A percentile compares a stretch with the other conserved stretches of the same genome.
These are phyloP conservation scores for Aphidius colemani DNA, from an alignment of 2,888 invertebrate species.

Conservation along the genomic window DNA sequence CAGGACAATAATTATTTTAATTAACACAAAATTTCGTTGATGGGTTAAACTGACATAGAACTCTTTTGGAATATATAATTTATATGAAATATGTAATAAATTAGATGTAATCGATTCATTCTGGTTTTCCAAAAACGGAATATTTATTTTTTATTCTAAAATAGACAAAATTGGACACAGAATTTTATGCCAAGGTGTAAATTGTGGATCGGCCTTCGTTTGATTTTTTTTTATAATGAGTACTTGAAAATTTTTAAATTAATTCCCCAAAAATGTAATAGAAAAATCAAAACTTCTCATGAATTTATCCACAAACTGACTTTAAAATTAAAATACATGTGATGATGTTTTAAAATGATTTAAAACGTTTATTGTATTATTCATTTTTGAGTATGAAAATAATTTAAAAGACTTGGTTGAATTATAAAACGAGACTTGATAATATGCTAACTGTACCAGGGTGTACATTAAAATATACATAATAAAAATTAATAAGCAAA, in stretches of 20 bases:
- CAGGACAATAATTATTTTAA: too few relatives aligned
- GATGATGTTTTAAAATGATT: slow-evolving; percentile 9
- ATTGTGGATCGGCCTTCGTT: too few relatives aligned
- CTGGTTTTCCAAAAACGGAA: slow-evolving; percentile 14
- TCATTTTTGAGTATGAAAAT: too few relatives aligned
- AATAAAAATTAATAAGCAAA: slow-evolving; percentile 41
- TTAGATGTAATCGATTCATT: background rate
- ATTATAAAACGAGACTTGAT: background rate
- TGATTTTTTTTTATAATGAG: too few relatives aligned
- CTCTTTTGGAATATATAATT: too few relatives aligned
- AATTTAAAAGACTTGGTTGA: background rate
- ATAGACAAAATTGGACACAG: slow-evolving; percentile 1
- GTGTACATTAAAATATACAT: background rate
- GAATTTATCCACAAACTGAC: background rate
- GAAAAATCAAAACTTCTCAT: background rate
- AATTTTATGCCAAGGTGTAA: slow-evolving; percentile 15
- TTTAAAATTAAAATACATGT: background rate
- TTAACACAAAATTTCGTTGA: too few relatives aligned
- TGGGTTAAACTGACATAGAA: too few relatives aligned
- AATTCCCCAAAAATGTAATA: background rate
- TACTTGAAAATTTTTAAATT: too few relatives aligned
- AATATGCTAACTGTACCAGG: background rate
- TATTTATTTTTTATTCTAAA: background rate
- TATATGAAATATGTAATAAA: too few relatives aligned
- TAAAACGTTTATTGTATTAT: background rate